These are phyloP conservation scores for Argyresthia goedartella DNA, from an alignment of 2,888 invertebrate genomes.

Conservation along the genomic window DNA sequence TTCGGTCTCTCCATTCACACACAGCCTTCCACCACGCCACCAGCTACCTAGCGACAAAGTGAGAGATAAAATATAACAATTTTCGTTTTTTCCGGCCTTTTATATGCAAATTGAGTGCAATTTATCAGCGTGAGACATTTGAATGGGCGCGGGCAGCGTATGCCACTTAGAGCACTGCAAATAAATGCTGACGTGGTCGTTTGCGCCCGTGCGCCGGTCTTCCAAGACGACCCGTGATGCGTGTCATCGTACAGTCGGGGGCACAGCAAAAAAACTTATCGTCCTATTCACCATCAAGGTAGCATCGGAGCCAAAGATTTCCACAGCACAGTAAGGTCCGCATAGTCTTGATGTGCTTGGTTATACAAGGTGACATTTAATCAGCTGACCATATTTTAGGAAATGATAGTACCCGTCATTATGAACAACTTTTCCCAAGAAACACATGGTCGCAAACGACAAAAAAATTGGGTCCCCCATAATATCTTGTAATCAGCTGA, in stretches of 20 bases:
- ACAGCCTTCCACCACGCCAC: background rate
- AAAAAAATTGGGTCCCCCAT: no score
- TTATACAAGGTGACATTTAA: no score
- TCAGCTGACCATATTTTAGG: no score
- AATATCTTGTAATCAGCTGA: no score
- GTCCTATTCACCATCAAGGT: no score
- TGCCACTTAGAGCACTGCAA: background rate
- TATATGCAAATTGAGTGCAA: conserved; percentile 56
- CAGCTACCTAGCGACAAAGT: conserved; percentile 24
- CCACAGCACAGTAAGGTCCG: no score
- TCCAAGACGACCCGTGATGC: background rate
- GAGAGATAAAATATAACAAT: conserved; percentile 28
- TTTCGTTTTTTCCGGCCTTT: conserved; percentile 36
- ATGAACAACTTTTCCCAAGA: no score
- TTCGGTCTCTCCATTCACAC: no score
- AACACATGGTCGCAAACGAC: no score
- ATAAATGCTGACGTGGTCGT: background rate
- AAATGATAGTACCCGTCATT: no score
- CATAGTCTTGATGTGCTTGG: no score
- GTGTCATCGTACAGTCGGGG: background rate
- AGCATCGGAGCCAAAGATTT: no score
- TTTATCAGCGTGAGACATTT: conserved; percentile 57
- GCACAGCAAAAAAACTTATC: background rate
- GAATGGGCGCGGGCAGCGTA: conserved; percentile 36
- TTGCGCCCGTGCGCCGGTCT: background rate